Evolutionary conservation across 2,888 invertebrate species (phyloP).

Genomic region (Eudemis profundana): DNA sequence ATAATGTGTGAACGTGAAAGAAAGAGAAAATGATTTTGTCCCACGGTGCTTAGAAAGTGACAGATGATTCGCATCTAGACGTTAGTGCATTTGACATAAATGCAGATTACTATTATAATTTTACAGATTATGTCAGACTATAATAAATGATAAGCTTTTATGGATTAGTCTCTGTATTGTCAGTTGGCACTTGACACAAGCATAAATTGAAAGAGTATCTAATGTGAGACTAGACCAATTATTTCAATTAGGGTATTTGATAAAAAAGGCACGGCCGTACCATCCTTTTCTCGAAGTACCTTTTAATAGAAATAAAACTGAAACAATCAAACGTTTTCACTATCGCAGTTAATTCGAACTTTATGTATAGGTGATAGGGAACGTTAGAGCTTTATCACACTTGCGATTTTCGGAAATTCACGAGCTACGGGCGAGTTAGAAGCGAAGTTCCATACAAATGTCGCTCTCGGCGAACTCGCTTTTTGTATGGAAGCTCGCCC

Average conservation of each 20-base stretch:
- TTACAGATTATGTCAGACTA: neutral
- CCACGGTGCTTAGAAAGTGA: conserved; percentile 43
- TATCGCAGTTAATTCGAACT: too few relatives aligned
- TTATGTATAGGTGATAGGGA: too few relatives aligned
- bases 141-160: conserved; percentile 5
- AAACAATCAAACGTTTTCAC: too few relatives aligned
- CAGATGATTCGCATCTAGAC: conserved; percentile 32
- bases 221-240: neutral
- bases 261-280: too few relatives aligned
- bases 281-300: too few relatives aligned
- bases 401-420: too few relatives aligned
- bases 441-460: too few relatives aligned
- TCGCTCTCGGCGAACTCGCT: too few relatives aligned
- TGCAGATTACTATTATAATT: conserved; percentile 20
- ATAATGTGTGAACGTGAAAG: conserved; percentile 36
- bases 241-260: neutral
- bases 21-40: conserved; percentile 40
- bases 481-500: too few relatives aligned
- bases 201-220: neutral
- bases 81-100: conserved; percentile 26
- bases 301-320: too few relatives aligned
- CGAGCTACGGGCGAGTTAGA: too few relatives aligned
- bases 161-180: conserved; percentile 7
- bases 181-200: neutral
- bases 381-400: too few relatives aligned